These are phyloP conservation scores for Musca domestica DNA, from an alignment of 1,140 invertebrate species.

Conservation along the genomic window DNA sequence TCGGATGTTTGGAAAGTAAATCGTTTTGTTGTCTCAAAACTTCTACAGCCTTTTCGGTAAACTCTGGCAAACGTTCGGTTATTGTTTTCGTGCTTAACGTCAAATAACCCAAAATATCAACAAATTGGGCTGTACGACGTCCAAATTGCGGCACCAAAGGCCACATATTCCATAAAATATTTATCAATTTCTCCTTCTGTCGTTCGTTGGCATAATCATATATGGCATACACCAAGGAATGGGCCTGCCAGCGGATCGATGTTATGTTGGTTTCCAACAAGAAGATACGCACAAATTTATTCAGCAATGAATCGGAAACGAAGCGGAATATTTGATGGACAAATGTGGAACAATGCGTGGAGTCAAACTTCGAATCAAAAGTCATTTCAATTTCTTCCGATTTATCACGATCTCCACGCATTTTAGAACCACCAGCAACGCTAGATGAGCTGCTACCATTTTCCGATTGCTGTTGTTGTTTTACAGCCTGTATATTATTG, in stretches of 20 bases:
- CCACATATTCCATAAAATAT: conserved; percentile 89
- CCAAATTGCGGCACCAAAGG: conserved; percentile 87
- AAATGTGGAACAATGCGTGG: conserved; percentile 66
- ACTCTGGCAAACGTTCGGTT: conserved; percentile 63
- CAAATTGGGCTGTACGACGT: conserved; percentile 91
- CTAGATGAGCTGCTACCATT: conserved; percentile 26
- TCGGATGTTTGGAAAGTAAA: conserved; percentile 85
- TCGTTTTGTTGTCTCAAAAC: conserved; percentile 86
- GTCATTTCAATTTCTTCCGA: conserved; percentile 64
- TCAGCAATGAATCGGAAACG: conserved; percentile 66
- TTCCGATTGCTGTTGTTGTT: conserved; percentile 34
- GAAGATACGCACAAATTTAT: conserved; percentile 85
- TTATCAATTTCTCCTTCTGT: conserved; percentile 78
- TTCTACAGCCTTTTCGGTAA: conserved; percentile 81
- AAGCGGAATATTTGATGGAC: conserved; percentile 72
- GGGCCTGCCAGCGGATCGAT: conserved; percentile 92
- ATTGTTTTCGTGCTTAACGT: conserved; percentile 70
- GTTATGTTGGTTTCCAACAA: conserved; percentile 91
- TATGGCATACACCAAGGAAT: conserved; percentile 80
- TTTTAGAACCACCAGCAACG: conserved; percentile 41
- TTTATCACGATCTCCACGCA: conserved; percentile 63
- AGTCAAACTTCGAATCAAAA: conserved; percentile 67
- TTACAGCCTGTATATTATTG: conserved; percentile 49
- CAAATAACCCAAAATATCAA: conserved; percentile 92
- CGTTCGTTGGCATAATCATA: conserved; percentile 77